A percentile compares a stretch with the other conserved stretches of the same genome.
These are phyloP conservation scores for Asteroscopus sphinx DNA, from an alignment of 2,888 invertebrate species.

Conservation along the genomic window DNA sequence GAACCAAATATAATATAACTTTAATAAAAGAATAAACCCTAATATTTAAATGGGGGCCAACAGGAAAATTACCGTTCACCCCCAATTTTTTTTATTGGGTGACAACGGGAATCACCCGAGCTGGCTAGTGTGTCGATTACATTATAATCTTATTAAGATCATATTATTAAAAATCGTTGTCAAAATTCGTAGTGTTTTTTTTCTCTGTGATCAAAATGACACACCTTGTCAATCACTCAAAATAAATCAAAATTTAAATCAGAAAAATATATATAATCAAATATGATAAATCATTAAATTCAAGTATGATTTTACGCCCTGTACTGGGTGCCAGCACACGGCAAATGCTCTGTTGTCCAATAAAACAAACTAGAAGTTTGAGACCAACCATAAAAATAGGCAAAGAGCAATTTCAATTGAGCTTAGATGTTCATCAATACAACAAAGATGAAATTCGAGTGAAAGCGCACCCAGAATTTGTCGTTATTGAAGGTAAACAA, in stretches of 20 bases:
- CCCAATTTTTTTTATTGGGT: too few relatives aligned
- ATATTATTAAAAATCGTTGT: not conserved
- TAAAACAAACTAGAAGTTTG: constrained; percentile 64
- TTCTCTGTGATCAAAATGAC: too few relatives aligned
- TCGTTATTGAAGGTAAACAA: constrained; percentile 82
- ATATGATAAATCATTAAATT: constrained; percentile 17
- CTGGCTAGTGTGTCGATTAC: too few relatives aligned
- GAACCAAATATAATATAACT: too few relatives aligned
- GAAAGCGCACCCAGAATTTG: constrained; percentile 75
- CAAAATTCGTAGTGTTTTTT: too few relatives aligned
- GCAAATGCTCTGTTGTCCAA: constrained; percentile 51
- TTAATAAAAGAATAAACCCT: too few relatives aligned
- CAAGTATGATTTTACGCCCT: constrained; percentile 21
- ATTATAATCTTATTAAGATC: not conserved
- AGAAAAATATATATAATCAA: not conserved
- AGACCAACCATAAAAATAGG: constrained; percentile 72
- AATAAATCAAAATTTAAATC: constrained; percentile 1
- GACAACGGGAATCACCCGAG: too few relatives aligned
- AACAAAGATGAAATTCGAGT: constrained; percentile 77
- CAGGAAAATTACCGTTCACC: too few relatives aligned
- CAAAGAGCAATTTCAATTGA: constrained; percentile 76
- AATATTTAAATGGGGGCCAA: too few relatives aligned
- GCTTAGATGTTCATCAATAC: constrained; percentile 74
- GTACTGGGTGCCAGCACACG: constrained; percentile 32
- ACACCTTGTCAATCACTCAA: constrained; percentile 11